These are phyloP conservation scores for Limanda limanda DNA, from an alignment of 2,113 vertebrate species.

Conservation along the genomic window DNA sequence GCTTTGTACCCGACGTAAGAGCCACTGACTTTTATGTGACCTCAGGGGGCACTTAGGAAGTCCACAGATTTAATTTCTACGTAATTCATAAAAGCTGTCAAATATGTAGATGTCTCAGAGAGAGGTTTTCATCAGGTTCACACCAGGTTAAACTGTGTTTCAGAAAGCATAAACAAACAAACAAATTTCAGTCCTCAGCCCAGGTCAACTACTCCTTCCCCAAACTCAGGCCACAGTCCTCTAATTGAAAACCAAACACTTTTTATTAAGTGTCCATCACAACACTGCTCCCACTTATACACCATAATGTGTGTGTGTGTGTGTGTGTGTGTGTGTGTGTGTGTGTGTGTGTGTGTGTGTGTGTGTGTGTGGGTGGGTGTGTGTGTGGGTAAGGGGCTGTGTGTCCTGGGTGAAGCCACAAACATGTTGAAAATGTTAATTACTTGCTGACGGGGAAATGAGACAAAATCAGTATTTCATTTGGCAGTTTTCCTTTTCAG, in stretches of 20 bases:
- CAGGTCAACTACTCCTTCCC: conserved; percentile 36
- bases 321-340: conserved; percentile 8
- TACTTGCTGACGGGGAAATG: conserved; percentile 17
- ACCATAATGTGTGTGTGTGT: not conserved
- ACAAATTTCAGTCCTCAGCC: not conserved
- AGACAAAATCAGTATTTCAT: conserved; percentile 59
- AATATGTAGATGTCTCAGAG: not conserved
- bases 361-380: conserved; percentile 1
- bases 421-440: conserved; percentile 66
- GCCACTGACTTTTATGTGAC: no score
- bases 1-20: no score
- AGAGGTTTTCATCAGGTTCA: not conserved
- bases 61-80: not conserved
- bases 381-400: conserved; percentile 2
- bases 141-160: not conserved
- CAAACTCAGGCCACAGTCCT: conserved; percentile 20
- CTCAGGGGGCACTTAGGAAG: no score
- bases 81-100: not conserved
- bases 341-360: conserved; percentile 13
- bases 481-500: conserved; percentile 27
- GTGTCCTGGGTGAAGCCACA: conserved; percentile 41
- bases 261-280: conserved; percentile 58
- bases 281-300: conserved; percentile 52
- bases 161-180: not conserved
- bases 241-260: conserved; percentile 54